Evolutionary conservation across 2,888 invertebrate species (phyloP).

Genomic region (Axea sp.): DNA sequence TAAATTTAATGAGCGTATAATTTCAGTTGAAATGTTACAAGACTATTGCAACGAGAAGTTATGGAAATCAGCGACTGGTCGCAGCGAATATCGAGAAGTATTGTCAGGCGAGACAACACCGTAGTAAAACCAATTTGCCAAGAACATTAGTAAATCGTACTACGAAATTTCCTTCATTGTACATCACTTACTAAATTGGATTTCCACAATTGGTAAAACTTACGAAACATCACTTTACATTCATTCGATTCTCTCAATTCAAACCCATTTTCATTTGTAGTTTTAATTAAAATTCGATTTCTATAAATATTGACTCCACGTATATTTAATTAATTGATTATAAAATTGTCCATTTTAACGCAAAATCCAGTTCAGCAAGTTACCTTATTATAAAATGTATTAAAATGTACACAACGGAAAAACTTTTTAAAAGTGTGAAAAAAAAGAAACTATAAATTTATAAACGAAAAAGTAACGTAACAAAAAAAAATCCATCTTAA

Average conservation of each 20-base stretch:
- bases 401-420: too few species aligned
- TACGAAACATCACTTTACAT: slow-evolving; percentile 35
- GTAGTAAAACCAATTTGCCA: slow-evolving; percentile 40
- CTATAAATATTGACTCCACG: too few species aligned
- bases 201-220: slow-evolving; percentile 39
- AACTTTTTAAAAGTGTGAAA: too few species aligned
- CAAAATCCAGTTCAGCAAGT: too few species aligned
- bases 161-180: slow-evolving; percentile 38
- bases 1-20: not conserved
- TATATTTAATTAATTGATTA: too few species aligned
- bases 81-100: slow-evolving; percentile 25
- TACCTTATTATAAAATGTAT: too few species aligned
- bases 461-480: too few species aligned
- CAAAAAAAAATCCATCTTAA: too few species aligned
- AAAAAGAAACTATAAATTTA: too few species aligned
- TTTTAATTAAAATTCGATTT: not conserved
- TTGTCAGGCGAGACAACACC: slow-evolving; percentile 35
- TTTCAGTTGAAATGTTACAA: slow-evolving; percentile 7
- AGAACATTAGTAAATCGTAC: slow-evolving; percentile 52
- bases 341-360: too few species aligned
- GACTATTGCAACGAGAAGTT: slow-evolving; percentile 2
- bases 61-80: slow-evolving; percentile 6
- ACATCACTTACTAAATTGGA: slow-evolving; percentile 32
- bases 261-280: not conserved
- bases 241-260: slow-evolving; percentile 16